These are phyloP conservation scores for Laticauda colubrina DNA, from an alignment of 2,113 vertebrate genomes.

Conservation along the genomic window DNA sequence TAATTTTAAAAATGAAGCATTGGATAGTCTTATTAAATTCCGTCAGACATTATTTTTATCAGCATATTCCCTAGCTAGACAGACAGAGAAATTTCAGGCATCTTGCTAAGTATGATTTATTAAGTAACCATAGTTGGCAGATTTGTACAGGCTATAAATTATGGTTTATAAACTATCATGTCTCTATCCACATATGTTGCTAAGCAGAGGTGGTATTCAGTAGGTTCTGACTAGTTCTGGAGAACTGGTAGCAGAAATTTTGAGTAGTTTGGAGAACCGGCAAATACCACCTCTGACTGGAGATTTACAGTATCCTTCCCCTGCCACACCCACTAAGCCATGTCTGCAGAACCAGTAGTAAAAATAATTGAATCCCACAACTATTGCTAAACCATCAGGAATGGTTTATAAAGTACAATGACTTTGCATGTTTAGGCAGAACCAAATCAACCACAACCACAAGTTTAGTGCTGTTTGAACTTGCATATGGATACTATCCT, in stretches of 20 bases:
- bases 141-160: not conserved
- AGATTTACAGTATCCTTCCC: too few species aligned
- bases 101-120: not conserved
- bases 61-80: not conserved
- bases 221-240: too few species aligned
- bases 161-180: not conserved
- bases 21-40: not conserved
- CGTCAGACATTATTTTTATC: not conserved
- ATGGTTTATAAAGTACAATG: not conserved
- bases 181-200: not conserved
- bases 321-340: too few species aligned
- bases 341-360: too few species aligned
- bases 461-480: not conserved
- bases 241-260: too few species aligned
- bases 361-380: not conserved
- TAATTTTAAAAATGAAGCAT: not conserved
- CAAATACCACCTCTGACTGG: too few species aligned
- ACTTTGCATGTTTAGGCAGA: not conserved
- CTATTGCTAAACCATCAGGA: not conserved
- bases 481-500: not conserved
- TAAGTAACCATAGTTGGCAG: not conserved
- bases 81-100: not conserved
- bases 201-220: too few species aligned
- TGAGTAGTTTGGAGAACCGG: too few species aligned
- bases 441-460: not conserved